Evolutionary conservation across 2,797 vertebrate genomes (phyloP).

Genomic region (Cheirogaleus major): DNA sequence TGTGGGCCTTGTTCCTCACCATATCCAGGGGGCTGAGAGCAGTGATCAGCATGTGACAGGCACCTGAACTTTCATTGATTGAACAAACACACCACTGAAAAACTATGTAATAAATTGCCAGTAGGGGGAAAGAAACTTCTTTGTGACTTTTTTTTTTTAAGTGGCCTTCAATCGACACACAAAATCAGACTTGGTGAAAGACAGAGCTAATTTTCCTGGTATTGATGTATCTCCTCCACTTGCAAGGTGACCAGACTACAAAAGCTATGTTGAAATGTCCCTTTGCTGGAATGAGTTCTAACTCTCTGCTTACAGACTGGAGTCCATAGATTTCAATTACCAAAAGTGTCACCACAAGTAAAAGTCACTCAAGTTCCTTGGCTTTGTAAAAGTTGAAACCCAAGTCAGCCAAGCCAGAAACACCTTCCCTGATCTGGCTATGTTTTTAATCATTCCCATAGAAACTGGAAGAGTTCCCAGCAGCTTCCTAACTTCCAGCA

Average conservation of each 20-base stretch:
- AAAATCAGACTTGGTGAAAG: conserved; percentile 21
- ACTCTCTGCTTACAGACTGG: background rate
- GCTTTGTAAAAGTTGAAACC: background rate
- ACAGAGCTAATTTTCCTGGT: conserved; percentile 14
- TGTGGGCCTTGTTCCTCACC: background rate
- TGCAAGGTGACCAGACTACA: background rate
- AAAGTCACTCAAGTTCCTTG: background rate
- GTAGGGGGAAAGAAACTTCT: background rate
- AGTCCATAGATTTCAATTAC: conserved; percentile 52
- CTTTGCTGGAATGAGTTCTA: background rate
- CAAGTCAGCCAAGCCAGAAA: conserved; percentile 11
- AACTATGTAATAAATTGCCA: background rate
- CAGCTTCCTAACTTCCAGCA: conserved; percentile 83
- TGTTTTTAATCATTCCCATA: conserved; percentile 78
- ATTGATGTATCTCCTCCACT: background rate
- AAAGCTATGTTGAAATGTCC: conserved; percentile 2
- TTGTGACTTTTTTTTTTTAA: background rate
- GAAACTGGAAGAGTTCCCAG: conserved; percentile 82
- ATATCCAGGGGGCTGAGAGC: background rate
- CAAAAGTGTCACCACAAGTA: background rate
- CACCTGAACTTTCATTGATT: background rate
- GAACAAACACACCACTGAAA: background rate
- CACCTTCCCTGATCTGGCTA: conserved; percentile 36
- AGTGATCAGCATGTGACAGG: background rate
- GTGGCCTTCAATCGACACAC: background rate